Evolutionary conservation across 2,888 invertebrate species (phyloP).

Genomic region (Phlogophora meticulosa): DNA sequence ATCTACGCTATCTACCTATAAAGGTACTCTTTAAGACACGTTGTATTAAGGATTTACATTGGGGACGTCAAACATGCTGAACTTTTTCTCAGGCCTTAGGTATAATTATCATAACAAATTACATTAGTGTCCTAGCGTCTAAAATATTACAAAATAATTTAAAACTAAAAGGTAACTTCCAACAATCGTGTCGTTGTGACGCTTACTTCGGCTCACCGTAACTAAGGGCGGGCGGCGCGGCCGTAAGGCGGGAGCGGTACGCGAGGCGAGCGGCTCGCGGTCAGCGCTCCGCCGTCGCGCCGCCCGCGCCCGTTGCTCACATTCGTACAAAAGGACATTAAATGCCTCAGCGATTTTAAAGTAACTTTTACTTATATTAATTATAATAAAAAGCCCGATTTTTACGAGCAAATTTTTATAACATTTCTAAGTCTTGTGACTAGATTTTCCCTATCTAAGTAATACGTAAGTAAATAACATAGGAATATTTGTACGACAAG

Average conservation of each 20-base stretch:
- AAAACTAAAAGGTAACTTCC: constrained; percentile 90
- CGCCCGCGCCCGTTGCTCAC: constrained; percentile 56
- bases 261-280: constrained; percentile 18
- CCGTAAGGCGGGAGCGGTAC: constrained; percentile 2
- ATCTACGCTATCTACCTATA: constrained; percentile 80
- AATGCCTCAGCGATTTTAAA: constrained; percentile 80
- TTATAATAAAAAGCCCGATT: constrained; percentile 84
- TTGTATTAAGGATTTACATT: constrained; percentile 77
- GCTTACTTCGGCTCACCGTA: constrained; percentile 43
- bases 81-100: constrained; percentile 87
- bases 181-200: constrained; percentile 74
- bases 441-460: constrained; percentile 90
- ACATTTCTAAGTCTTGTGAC: constrained; percentile 91
- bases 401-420: constrained; percentile 85
- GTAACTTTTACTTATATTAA: constrained; percentile 79
- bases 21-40: constrained; percentile 90
- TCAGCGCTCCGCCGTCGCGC: too few species aligned
- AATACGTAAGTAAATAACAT: constrained; percentile 90
- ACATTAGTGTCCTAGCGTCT: constrained; percentile 85
- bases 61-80: constrained; percentile 81
- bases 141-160: constrained; percentile 85
- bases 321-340: constrained; percentile 81
- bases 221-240: constrained; percentile 41
- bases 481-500: constrained; percentile 92
- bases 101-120: constrained; percentile 84